phyloP scores from a whole-genome alignment of 2,797 vertebrate species.

The Pristis pectinata region DNA sequence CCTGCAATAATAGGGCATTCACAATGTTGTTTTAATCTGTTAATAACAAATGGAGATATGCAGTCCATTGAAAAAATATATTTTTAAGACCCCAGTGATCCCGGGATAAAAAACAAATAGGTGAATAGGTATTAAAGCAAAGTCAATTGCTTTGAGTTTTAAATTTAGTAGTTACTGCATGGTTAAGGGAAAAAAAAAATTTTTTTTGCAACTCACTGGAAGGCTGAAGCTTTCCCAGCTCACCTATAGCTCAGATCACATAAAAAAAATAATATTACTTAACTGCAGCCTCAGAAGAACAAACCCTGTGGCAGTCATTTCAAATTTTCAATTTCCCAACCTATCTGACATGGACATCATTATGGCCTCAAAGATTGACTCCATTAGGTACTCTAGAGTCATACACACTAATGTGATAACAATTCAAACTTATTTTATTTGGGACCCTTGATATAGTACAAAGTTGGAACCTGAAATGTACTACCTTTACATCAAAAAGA shows the following conservation, averaged over 20 bases:
- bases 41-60: background rate
- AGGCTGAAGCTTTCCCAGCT: background rate
- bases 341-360: background rate
- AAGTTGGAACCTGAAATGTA: background rate
- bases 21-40: background rate
- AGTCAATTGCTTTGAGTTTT: background rate
- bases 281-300: background rate
- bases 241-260: background rate
- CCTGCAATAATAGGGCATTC: background rate
- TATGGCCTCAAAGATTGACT: background rate
- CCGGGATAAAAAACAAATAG: background rate
- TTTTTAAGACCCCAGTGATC: background rate
- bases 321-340: background rate
- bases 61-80: background rate
- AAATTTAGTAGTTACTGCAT: background rate
- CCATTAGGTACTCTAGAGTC: background rate
- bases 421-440: constrained; percentile 8
- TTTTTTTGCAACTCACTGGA: background rate
- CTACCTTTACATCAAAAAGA: background rate
- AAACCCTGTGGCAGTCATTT: background rate
- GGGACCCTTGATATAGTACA: background rate
- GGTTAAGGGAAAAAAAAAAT: background rate
- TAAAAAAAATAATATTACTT: background rate
- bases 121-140: background rate
- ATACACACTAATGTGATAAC: background rate